Conservation (phyloP, 2,888 invertebrate genomes). For the Mylabris sibirica region DNA sequence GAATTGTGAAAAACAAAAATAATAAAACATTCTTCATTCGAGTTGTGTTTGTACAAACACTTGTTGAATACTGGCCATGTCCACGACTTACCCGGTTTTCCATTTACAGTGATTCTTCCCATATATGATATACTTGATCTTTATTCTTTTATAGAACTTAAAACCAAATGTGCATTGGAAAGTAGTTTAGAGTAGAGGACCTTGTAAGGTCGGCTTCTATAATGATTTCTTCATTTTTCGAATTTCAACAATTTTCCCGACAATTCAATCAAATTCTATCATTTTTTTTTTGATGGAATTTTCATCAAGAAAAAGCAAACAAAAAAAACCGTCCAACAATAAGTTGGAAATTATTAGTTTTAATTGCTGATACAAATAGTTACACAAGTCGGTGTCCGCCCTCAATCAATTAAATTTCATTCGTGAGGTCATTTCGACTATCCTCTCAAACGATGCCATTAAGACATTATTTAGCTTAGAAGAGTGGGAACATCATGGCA, state of each 20-base stretch:
- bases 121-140: slow-evolving; percentile 64
- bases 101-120: slow-evolving; percentile 64
- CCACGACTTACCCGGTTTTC: slow-evolving; percentile 61
- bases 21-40: not conserved
- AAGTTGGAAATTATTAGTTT: not conserved
- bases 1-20: not conserved
- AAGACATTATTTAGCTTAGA: slow-evolving; percentile 13
- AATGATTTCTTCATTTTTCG: slow-evolving; percentile 41
- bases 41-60: slow-evolving; percentile 38
- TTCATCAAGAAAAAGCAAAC: not conserved
- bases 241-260: not conserved
- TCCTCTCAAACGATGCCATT: slow-evolving; percentile 9
- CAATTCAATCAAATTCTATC: not conserved
- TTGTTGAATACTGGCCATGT: slow-evolving; percentile 48
- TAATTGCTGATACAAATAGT: slow-evolving; percentile 13
- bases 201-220: slow-evolving; percentile 60
- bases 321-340: not conserved
- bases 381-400: slow-evolving; percentile 9
- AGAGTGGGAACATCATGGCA: slow-evolving; percentile 28
- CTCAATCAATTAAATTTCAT: slow-evolving; percentile 15
- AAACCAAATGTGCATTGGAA: slow-evolving; percentile 58
- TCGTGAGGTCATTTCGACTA: slow-evolving; percentile 13
- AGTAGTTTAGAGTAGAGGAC: slow-evolving; percentile 58
- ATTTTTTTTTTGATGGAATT: not conserved
- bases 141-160: slow-evolving; percentile 62